A percentile compares a stretch with the other conserved stretches of the same genome.
Evolutionary conservation across 1,140 invertebrate species (phyloP).

Genomic region (Zaprionus ghesquierei): DNA sequence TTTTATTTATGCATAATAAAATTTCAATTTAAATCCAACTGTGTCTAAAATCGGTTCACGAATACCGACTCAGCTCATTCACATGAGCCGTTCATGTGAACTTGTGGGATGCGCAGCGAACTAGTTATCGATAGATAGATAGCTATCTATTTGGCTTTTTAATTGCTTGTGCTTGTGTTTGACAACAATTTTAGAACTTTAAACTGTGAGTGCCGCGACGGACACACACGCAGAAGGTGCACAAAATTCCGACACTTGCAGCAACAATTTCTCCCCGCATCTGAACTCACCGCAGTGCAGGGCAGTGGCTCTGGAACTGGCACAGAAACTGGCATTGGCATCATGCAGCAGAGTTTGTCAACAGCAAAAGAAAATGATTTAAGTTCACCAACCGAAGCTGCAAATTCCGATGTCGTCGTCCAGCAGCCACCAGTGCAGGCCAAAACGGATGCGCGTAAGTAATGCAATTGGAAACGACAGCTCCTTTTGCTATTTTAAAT

Average conservation of each 20-base stretch:
- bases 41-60: neutral
- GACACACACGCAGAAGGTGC: neutral
- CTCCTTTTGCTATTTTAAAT: too few relatives aligned
- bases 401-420: neutral
- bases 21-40: neutral
- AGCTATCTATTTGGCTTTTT: neutral
- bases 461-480: too few relatives aligned
- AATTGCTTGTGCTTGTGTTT: conserved; percentile 2
- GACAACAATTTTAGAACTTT: neutral
- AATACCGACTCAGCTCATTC: neutral
- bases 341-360: conserved; percentile 3
- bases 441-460: neutral
- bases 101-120: neutral
- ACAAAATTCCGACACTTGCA: neutral
- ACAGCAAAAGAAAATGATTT: neutral
- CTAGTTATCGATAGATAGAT: neutral
- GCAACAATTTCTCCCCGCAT: neutral
- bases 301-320: conserved; percentile 9
- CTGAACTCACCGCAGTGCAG: neutral
- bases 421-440: neutral
- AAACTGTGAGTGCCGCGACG: neutral
- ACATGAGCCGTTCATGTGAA: neutral
- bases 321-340: neutral
- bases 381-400: neutral
- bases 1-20: too few relatives aligned